Conservation (phyloP, 2,888 invertebrate species). For the Argynnis bischoffii region DNA sequence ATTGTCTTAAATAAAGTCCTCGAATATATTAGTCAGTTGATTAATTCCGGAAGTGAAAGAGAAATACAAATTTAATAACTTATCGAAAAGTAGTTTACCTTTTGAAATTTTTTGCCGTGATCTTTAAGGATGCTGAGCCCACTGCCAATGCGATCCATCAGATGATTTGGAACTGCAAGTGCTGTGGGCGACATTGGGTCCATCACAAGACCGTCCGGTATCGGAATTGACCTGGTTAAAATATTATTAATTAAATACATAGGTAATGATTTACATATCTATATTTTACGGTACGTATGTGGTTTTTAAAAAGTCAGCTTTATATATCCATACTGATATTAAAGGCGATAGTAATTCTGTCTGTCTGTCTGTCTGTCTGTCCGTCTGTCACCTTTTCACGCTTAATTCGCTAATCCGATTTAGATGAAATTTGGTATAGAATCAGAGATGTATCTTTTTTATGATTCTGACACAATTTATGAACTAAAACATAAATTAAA, state of each 20-base stretch:
- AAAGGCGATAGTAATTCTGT: no score
- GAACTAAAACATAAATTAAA: background rate
- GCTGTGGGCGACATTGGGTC: slow-evolving; percentile 74
- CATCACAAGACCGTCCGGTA: slow-evolving; percentile 77
- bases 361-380: no score
- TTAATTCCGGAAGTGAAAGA: slow-evolving; percentile 5
- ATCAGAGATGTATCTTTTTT: no score
- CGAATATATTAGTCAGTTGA: no score
- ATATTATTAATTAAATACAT: slow-evolving; percentile 4
- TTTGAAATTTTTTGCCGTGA: slow-evolving; percentile 76
- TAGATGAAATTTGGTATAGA: no score
- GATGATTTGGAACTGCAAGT: slow-evolving; percentile 71
- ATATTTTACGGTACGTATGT: no score
- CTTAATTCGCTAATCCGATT: no score
- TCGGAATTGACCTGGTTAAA: slow-evolving; percentile 67
- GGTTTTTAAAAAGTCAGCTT: no score
- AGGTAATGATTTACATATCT: background rate
- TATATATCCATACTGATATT: no score
- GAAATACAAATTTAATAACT: background rate
- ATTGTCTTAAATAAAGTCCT: no score
- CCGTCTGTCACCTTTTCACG: no score
- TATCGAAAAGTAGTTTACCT: slow-evolving; percentile 51
- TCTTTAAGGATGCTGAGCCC: slow-evolving; percentile 70
- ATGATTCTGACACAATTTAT: background rate
- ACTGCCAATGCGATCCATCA: slow-evolving; percentile 76